These are phyloP conservation scores for Tenthredo amoena DNA, from an alignment of 2,888 invertebrate species.

Conservation along the genomic window DNA sequence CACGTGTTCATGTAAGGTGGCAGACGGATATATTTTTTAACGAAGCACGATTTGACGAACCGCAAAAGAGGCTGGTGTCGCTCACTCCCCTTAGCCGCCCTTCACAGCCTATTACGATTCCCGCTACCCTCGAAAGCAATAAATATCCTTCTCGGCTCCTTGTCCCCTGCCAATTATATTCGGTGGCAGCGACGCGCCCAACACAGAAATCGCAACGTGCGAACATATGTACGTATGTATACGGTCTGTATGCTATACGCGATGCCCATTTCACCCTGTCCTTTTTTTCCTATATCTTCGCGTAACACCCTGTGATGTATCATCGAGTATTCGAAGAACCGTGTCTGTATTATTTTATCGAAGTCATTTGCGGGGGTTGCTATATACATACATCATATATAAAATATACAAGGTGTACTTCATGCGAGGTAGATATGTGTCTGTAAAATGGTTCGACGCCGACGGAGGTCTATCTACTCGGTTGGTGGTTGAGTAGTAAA, in stretches of 20 bases:
- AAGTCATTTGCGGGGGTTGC: conserved; percentile 53
- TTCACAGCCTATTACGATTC: conserved; percentile 50
- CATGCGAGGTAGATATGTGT: not conserved
- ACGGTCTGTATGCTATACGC: not conserved
- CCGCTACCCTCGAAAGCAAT: conserved; percentile 47
- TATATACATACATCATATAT: not conserved
- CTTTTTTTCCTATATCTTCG: not conserved
- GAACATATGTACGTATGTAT: conserved; percentile 71
- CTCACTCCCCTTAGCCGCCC: conserved; percentile 44
- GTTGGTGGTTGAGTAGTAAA: not conserved
- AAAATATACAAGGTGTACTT: not conserved
- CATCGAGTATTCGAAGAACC: conserved; percentile 63
- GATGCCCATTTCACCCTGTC: not conserved
- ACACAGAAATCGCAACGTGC: conserved; percentile 64
- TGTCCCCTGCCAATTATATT: conserved; percentile 74
- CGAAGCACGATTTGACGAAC: conserved; percentile 73
- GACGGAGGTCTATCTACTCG: conserved; percentile 5
- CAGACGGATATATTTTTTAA: conserved; percentile 45
- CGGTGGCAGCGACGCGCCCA: conserved; percentile 51
- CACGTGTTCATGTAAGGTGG: not conserved
- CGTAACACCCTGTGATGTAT: conserved; percentile 38
- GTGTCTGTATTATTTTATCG: conserved; percentile 72
- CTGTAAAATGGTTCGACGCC: not conserved
- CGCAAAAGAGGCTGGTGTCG: conserved; percentile 71
- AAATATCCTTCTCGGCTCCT: conserved; percentile 51